These are phyloP conservation scores for Hemibagrus guttatus DNA, from an alignment of 2,797 vertebrate genomes.

Conservation along the genomic window DNA sequence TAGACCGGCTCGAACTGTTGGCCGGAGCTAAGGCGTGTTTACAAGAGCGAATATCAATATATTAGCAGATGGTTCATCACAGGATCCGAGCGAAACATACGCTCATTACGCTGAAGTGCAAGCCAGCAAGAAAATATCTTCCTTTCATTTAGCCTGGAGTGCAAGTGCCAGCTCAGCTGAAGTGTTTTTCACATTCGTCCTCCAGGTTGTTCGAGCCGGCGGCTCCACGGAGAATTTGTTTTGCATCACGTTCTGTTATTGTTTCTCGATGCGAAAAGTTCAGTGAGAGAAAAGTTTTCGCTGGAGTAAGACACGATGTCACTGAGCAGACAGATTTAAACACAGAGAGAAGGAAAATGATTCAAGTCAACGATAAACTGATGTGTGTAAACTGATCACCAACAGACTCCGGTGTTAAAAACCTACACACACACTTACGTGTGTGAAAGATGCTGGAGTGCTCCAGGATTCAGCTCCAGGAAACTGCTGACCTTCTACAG, in stretches of 20 bases:
- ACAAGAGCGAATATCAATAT: not conserved
- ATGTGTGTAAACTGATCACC: too few species aligned
- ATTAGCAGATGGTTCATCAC: conserved; percentile 27
- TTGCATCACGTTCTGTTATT: not conserved
- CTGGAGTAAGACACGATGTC: too few species aligned
- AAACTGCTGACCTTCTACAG: not conserved
- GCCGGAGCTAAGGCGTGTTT: not conserved
- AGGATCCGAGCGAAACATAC: conserved; percentile 11
- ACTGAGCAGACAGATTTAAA: not conserved
- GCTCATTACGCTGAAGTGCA: conserved; percentile 28
- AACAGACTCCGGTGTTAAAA: not conserved
- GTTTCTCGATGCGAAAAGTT: not conserved
- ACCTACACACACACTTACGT: not conserved
- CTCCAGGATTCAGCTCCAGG: not conserved
- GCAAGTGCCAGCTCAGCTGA: conserved; percentile 9
- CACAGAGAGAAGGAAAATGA: too few species aligned
- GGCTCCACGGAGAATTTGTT: not conserved
- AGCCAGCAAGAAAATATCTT: conserved; percentile 16
- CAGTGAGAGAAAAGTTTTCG: not conserved
- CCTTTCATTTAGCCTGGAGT: not conserved
- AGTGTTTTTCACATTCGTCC: not conserved
- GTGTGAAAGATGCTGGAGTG: not conserved
- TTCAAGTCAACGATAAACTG: too few species aligned
- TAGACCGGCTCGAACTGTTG: not conserved
- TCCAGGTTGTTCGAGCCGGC: not conserved